A percentile compares a stretch with the other conserved stretches of the same genome.
Evolutionary conservation across 2,113 vertebrate species (phyloP).

Genomic region (Corvus cornix): DNA sequence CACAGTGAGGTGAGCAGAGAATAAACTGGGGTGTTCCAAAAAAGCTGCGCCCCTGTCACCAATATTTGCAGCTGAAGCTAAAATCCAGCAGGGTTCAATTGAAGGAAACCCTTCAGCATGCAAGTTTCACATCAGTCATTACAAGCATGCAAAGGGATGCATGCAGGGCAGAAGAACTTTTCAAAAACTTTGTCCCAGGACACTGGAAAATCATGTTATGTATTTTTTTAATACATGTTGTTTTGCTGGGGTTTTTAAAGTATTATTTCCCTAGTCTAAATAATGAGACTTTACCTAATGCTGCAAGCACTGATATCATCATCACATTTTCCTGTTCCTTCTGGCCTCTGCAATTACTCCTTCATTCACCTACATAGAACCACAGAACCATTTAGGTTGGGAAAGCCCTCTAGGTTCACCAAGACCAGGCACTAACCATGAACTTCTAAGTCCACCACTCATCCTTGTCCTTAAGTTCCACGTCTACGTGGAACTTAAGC

Average conservation of each 20-base stretch:
- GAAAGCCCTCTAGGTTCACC: neutral
- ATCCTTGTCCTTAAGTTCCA: neutral
- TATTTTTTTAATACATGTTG: neutral
- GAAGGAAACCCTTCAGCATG: neutral
- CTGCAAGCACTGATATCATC: neutral
- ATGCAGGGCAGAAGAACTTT: neutral
- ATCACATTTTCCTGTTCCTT: neutral
- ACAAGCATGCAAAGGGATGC: neutral
- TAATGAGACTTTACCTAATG: neutral
- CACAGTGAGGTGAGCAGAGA: neutral
- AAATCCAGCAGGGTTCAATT: neutral
- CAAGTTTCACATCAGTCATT: neutral
- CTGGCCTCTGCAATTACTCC: neutral
- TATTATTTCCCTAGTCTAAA: neutral
- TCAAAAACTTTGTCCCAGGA: neutral
- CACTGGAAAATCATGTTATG: neutral
- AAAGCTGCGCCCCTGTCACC: neutral
- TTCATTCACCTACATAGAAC: neutral
- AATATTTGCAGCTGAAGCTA: neutral
- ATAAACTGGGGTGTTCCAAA: neutral
- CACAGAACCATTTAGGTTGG: neutral
- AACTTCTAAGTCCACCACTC: neutral
- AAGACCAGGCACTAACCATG: neutral
- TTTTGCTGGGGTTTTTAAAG: rapidly evolving
- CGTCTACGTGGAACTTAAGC: neutral